Evolutionary conservation across 2,797 vertebrate species (phyloP).

Genomic region (Hoplostethus mediterraneus): DNA sequence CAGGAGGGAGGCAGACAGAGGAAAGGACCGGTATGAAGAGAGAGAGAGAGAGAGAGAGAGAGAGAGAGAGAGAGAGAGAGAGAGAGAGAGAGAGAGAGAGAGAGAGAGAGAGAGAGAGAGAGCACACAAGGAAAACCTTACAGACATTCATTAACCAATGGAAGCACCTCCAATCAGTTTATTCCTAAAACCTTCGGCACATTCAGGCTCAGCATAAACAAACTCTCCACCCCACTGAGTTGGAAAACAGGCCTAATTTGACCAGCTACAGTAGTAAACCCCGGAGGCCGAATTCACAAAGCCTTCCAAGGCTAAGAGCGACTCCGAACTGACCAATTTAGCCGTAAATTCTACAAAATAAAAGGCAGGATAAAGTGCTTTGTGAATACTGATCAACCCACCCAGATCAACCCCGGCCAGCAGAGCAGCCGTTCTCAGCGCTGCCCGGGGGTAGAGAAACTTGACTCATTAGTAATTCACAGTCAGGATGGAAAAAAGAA

Average conservation of each 20-base stretch:
- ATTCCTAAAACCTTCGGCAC: no score
- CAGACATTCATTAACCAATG: no score
- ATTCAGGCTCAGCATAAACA: not conserved
- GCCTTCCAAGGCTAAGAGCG: slow-evolving; percentile 42
- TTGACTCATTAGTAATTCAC: slow-evolving; percentile 55
- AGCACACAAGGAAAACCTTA: not conserved
- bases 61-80: not conserved
- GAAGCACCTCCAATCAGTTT: no score
- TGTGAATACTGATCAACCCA: slow-evolving; percentile 47
- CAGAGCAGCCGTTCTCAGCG: slow-evolving; percentile 54
- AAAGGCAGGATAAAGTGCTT: slow-evolving; percentile 27
- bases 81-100: not conserved
- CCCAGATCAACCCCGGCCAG: slow-evolving; percentile 8
- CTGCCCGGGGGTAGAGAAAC: slow-evolving; percentile 55
- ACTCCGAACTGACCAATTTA: slow-evolving; percentile 54
- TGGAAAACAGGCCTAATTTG: not conserved
- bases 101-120: not conserved
- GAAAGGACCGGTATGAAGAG: no score
- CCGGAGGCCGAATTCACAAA: slow-evolving; percentile 34
- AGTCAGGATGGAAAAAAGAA: slow-evolving; percentile 44
- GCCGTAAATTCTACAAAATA: slow-evolving; percentile 19
- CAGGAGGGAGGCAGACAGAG: not conserved
- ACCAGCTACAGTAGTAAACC: slow-evolving; percentile 2
- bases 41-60: not conserved
- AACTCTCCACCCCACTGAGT: not conserved